Evolutionary conservation across 2,113 vertebrate genomes (phyloP).

Genomic region (Indicator indicator): DNA sequence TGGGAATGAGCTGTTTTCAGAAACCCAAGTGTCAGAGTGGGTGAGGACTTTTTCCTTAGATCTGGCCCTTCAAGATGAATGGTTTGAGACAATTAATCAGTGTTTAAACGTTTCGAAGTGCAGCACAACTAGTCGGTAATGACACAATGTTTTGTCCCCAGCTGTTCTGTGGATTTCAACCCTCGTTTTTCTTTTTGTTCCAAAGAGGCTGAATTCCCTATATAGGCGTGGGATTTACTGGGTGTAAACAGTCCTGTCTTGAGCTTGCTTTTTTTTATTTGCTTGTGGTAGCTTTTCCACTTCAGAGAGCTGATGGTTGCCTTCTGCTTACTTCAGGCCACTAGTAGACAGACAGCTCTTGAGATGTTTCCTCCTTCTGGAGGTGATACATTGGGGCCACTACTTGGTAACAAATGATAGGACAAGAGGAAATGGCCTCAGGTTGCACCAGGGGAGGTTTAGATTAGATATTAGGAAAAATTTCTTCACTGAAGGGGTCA

Average conservation of each 20-base stretch:
- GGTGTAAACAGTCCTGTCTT: neutral
- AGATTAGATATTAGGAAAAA: too few species aligned
- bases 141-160: neutral
- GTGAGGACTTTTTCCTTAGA: neutral
- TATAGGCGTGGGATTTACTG: neutral
- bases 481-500: too few species aligned
- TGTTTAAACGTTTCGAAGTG: neutral
- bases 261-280: neutral
- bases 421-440: too few species aligned
- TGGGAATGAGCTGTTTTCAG: neutral
- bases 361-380: neutral
- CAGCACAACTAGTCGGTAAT: neutral
- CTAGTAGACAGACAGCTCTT: neutral
- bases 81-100: neutral
- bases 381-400: neutral
- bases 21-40: rapidly evolving
- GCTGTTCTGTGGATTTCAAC: neutral
- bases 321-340: neutral
- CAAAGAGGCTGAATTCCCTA: neutral
- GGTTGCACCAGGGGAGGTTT: too few species aligned
- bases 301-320: neutral
- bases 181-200: neutral
- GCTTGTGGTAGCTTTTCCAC: neutral
- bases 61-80: neutral
- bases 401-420: too few species aligned